These are phyloP conservation scores for Chrysolina haemoptera DNA, from an alignment of 2,888 invertebrate species.

Conservation along the genomic window DNA sequence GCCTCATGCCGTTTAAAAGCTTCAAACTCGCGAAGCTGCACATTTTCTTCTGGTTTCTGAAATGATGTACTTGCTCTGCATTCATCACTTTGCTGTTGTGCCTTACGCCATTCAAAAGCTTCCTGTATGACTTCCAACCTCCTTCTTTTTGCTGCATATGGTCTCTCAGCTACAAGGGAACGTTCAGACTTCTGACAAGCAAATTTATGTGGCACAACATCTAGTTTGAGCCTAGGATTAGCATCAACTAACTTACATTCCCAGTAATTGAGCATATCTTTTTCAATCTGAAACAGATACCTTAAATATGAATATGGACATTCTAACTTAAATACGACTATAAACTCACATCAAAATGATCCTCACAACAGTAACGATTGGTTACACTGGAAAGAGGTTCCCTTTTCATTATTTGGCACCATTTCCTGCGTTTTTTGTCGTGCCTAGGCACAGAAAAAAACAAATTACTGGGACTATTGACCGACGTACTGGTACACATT, in stretches of 20 bases:
- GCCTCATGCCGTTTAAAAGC: too few relatives aligned
- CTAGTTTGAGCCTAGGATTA: not conserved
- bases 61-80: not conserved
- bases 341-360: not conserved
- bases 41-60: not conserved
- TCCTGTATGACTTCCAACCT: slow-evolving; percentile 1
- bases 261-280: not conserved
- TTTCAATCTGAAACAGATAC: not conserved
- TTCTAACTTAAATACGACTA: not conserved
- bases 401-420: not conserved
- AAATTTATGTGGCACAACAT: not conserved
- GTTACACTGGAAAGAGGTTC: not conserved
- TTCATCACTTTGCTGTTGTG: too few relatives aligned
- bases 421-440: not conserved
- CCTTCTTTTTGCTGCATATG: not conserved
- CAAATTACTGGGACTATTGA: not conserved
- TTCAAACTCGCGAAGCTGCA: not conserved
- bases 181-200: not conserved
- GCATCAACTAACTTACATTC: not conserved
- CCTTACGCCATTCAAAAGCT: too few relatives aligned
- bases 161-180: not conserved
- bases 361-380: not conserved
- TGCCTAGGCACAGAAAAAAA: not conserved
- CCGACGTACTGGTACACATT: not conserved
- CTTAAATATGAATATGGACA: not conserved